Evolutionary conservation across 2,888 invertebrate species (phyloP), one percentile per base, ranked within the genome.

Genomic region (Idaea straminata): DNA sequence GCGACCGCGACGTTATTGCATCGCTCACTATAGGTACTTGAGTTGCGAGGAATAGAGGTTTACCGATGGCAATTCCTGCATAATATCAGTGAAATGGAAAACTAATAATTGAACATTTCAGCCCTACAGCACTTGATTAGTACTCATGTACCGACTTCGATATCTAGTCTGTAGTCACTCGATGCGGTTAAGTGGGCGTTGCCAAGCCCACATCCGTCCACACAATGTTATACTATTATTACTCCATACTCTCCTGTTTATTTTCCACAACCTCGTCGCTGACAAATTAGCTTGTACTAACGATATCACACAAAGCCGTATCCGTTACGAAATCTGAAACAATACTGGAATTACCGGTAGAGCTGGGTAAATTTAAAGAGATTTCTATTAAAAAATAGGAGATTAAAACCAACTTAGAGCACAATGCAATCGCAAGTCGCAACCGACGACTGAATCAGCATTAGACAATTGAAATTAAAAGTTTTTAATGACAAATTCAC

Each of bases 31-130:
- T 62, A 60, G 61, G 59, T 61, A 63, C 65, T 72, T 66, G 66
- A 78, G 74, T 69, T 64, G 66, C 70, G 68, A 71, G 66, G 63
- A 75, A 74, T 71, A 72, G 70, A 69, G 69, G 65, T 66, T 73
- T 66, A 69, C 63, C 68, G 69, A 57, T 58, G 64, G 71, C 66
- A 72, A 74, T 76, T 70, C 67, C 69, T 65, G 68, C 64, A 65
- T 69, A 76, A 73, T 77, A 74, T 72, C 76, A 70, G 69, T 67
- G 66, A 75, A 77, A 78, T 74, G 72, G 70, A 69, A n/a, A n/a
- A 64, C 72, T 73, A 71, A 76, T 75, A 69, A 75, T 74, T 74
- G 74, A 73, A 73, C 64, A 66, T 25, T 25, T 25, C 25, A 25
- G 61, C 61, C 36, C 63, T 71, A 68, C 68, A 67, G 60, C 65